Base-by-base conservation (phyloP, 2,888 invertebrate species). In the Fragum fragum region DNA sequence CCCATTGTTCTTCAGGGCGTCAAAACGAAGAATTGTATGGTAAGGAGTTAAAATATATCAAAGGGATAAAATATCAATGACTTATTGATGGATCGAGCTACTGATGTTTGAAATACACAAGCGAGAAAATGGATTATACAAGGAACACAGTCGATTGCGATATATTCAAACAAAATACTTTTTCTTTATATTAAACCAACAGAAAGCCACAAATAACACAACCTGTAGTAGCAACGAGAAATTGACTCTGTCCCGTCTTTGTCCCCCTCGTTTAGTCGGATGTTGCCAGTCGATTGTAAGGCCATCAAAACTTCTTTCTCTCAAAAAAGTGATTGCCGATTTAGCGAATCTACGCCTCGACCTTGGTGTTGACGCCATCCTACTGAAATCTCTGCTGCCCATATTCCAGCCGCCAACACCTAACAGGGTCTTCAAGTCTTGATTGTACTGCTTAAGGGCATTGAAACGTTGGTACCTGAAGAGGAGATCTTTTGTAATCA, bases 341-440 rank as follows among this genome's bases (percentile, higher is more conserved):
- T 47, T 61, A 9, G 79, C 81, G 42, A 86, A 86, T 32, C 74
- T 42, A 7, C 73, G 28, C 16, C 86, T 63, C 1, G 71, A 68
- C 7, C 39, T 57, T 39, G 71, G 63, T 6, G 79, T 66, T 5
- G 79, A 36, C 2, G 86, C 79, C 69, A 86, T 57, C 21, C 73
- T 63, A 42, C 83, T 83, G 63, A 89, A 89, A 47, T 84, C 96
- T 42, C 96, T 96, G 0, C 97, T 96, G 0, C 98, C 98, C 94
- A 98, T 98, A 0, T 97, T 98, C 98, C 98, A 98, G 0, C 98
- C 98, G 18, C 98, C 98, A 76, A 98, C 94, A 0, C 97, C 98
- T 36, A 98, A 95, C 1, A 97, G 95, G 0, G 97, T 96, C 92
- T 98, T 98, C 57, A 97, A 95, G 0, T 98, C 97, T 0, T 85